Base-by-base conservation (phyloP, 2,113 vertebrate genomes). In the Xenopus laevis region DNA sequence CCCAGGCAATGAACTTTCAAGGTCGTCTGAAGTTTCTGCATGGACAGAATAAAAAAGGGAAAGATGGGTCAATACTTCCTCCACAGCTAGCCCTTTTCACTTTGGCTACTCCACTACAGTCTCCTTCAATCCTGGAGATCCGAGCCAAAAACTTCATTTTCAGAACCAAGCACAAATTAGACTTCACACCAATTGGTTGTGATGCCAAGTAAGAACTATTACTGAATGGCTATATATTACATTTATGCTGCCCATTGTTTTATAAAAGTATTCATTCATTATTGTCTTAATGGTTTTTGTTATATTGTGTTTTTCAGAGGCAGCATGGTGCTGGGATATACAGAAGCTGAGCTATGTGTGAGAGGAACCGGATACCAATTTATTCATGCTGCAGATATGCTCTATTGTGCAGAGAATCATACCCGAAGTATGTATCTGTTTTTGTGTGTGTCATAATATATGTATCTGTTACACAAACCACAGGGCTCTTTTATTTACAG, bases 311-410 rank as follows among this genome's bases (percentile, higher is more conserved):
- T 82, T 78, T 50, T 60, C 86, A 96, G 94, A 88, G 93, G 92
- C 67, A 91, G 79, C 66, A 78, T 95, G 71, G 79, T 95, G 46
- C 84, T 96, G 78, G 94, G 94, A 50, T 95, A 95, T 65, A 92
- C 87, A 0, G 94, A 95, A 81, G 87, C 87, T 13, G 94, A 95
- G 79, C 82, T 95, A 4, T 91, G 90, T 53, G 79, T 88, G 68
- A 83, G 86, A 79, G 92, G 93, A 63, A 91, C 93, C 0, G 94
- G 94, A 4, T 95, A 95, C 75, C 94, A 95, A 71, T 95, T 95
- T 60, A 0, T 95, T 81, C 94, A 95, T 46, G 93, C 93, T 59
- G 94, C 89, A 1, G 94, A 95, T 69, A 95, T 95, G 93, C 89
- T 95, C 71, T 84, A 95, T 70, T 95, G 93, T 65, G 93, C 94